A percentile compares a stretch with the other conserved stretches of the same genome.
These are phyloP conservation scores for Zaprionus lachaisei DNA, from an alignment of 1,140 invertebrate genomes.

Conservation along the genomic window DNA sequence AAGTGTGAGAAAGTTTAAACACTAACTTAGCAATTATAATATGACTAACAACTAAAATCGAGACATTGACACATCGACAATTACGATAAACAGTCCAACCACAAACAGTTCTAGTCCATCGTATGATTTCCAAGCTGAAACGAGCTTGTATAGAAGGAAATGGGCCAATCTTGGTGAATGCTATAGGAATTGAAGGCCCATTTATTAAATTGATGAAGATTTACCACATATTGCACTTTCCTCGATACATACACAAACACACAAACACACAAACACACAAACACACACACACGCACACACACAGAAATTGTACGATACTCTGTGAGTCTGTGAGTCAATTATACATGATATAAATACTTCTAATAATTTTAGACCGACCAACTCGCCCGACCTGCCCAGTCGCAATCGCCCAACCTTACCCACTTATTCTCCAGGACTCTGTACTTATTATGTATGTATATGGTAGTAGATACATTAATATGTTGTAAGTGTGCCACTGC, in stretches of 20 bases:
- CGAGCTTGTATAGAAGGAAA: background rate
- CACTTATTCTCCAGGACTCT: background rate
- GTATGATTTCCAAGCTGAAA: conserved; percentile 15
- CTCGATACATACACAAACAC: background rate
- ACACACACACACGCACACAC: conserved; percentile 16
- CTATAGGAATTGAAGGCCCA: background rate
- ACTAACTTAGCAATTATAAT: conserved; percentile 58
- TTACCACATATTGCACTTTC: background rate
- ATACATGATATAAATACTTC: conserved; percentile 44
- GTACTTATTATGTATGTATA: conserved; percentile 60
- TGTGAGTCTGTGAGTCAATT: conserved; percentile 80
- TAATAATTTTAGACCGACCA: conserved; percentile 41
- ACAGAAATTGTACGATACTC: conserved; percentile 48
- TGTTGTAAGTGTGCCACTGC: conserved; percentile 10
- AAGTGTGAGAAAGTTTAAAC: conserved; percentile 46
- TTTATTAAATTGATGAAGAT: background rate
- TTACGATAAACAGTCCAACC: conserved; percentile 22
- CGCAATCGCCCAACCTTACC: background rate
- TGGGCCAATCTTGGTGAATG: background rate
- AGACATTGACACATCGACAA: conserved; percentile 25
- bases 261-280: background rate
- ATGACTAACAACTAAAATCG: conserved; percentile 27
- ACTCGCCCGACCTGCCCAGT: background rate
- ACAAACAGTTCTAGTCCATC: conserved; percentile 10
- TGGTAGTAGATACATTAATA: conserved; percentile 35